Evolutionary conservation across 2,113 vertebrate genomes (phyloP).

Genomic region (Todiramphus chloris): DNA sequence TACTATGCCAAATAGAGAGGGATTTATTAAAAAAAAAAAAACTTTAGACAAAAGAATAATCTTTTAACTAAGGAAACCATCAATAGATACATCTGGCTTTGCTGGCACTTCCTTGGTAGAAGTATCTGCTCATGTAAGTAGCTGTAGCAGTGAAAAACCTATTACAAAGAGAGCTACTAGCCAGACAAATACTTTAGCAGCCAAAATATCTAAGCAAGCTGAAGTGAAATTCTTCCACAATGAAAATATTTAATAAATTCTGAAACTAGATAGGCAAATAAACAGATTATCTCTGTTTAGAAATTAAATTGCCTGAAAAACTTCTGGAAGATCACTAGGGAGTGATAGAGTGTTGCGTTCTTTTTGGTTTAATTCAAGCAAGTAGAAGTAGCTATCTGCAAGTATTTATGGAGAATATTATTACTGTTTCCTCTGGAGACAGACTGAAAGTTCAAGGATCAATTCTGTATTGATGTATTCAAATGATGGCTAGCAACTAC

Average conservation of each 20-base stretch:
- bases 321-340: background rate
- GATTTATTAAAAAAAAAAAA: background rate
- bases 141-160: background rate
- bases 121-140: background rate
- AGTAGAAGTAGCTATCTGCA: background rate
- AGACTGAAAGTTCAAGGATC: conserved; percentile 1
- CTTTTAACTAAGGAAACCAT: background rate
- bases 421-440: conserved; percentile 25
- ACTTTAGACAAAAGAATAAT: background rate
- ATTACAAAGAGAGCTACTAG: background rate
- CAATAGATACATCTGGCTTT: background rate
- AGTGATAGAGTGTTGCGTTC: background rate
- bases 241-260: background rate
- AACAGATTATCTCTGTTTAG: background rate
- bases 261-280: background rate
- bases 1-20: background rate
- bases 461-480: conserved; percentile 20
- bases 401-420: conserved; percentile 9
- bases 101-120: background rate
- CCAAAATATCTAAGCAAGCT: background rate
- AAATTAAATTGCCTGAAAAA: conserved; percentile 25
- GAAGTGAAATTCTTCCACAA: background rate
- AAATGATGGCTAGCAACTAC: background rate
- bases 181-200: background rate
- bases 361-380: background rate